phyloP scores from a whole-genome alignment of 2,797 vertebrate species.

The Sebastes variabilis region DNA sequence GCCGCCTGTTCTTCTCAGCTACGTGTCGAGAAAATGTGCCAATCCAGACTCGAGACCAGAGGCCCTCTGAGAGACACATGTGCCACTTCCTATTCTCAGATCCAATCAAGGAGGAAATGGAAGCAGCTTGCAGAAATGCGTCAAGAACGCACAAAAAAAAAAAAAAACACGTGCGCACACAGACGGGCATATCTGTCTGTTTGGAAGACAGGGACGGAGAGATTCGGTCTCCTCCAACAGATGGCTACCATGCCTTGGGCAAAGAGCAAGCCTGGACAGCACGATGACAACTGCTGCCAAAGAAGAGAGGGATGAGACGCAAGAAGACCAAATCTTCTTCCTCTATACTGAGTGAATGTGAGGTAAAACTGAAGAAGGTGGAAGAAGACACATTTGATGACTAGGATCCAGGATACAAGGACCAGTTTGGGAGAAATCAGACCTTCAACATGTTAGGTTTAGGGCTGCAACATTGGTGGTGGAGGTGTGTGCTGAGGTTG shows the following conservation, averaged over 20 bases:
- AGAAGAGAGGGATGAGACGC: conserved; percentile 35
- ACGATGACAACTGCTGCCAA: conserved; percentile 66
- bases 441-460: background rate
- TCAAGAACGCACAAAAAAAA: conserved; percentile 1
- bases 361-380: background rate
- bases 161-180: conserved; percentile 4
- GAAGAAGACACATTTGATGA: background rate
- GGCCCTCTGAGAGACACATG: conserved; percentile 51
- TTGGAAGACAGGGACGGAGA: conserved; percentile 45
- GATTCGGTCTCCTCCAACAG: conserved; percentile 61
- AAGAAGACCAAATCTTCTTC: conserved; percentile 23
- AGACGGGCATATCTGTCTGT: conserved; percentile 20
- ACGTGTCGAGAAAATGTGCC: conserved; percentile 50
- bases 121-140: conserved; percentile 56
- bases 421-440: background rate
- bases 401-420: too few relatives aligned
- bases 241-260: conserved; percentile 72
- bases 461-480: too few relatives aligned
- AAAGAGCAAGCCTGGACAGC: conserved; percentile 71
- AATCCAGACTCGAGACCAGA: conserved; percentile 50
- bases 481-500: too few relatives aligned
- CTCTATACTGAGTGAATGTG: conserved; percentile 1
- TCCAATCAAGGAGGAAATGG: conserved; percentile 50
- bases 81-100: conserved; percentile 68
- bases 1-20: conserved; percentile 45